Evolutionary conservation across 2,113 vertebrate genomes (phyloP).

Genomic region (Vireo altiloquus): DNA sequence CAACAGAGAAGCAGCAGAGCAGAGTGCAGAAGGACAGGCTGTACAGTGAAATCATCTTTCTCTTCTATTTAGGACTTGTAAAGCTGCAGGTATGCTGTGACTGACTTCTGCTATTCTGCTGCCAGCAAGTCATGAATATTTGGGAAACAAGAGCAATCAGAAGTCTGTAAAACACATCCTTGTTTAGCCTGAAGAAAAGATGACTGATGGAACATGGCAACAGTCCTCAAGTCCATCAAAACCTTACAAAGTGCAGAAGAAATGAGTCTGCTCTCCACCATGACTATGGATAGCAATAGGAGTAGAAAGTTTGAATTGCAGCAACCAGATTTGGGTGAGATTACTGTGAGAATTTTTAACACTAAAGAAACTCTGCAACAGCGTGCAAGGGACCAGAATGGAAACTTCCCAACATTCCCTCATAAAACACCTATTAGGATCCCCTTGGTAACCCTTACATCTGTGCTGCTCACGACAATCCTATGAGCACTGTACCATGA

Average conservation of each 20-base stretch:
- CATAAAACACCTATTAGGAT: neutral
- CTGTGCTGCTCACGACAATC: neutral
- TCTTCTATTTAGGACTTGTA: neutral
- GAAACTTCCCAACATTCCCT: neutral
- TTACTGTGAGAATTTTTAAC: neutral
- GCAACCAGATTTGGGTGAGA: neutral
- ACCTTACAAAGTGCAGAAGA: neutral
- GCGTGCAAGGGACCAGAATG: neutral
- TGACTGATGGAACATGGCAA: neutral
- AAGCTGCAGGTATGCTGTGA: neutral
- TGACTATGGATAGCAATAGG: neutral
- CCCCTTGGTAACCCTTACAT: neutral
- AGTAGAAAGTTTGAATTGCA: neutral
- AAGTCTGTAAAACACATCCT: neutral
- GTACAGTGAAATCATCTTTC: neutral
- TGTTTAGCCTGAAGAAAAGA: neutral
- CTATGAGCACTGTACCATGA: neutral
- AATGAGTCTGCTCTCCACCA: neutral
- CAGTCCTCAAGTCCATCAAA: neutral
- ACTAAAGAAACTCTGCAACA: neutral
- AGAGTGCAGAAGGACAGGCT: neutral
- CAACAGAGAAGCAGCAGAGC: neutral
- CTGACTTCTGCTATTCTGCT: neutral
- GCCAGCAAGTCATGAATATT: neutral
- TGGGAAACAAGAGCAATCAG: neutral